These are phyloP conservation scores for Folsomia manolachei DNA, from an alignment of 2,888 invertebrate species.

Conservation along the genomic window DNA sequence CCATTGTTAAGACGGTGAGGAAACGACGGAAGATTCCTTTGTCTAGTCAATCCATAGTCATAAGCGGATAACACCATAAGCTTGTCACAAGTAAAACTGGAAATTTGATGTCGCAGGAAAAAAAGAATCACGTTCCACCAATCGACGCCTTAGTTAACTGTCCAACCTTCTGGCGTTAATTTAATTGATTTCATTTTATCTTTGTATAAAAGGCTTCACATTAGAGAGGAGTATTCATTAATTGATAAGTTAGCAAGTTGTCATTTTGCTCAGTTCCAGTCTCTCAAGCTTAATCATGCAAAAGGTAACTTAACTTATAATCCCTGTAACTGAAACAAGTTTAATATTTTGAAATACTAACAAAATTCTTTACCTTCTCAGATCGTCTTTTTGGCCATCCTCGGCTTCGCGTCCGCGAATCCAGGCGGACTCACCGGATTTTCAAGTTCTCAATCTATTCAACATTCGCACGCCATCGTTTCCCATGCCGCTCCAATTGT, in stretches of 20 bases:
- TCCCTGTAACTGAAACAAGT: neutral
- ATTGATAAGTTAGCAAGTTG: neutral
- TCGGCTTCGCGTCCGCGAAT: constrained; percentile 18
- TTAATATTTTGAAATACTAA: neutral
- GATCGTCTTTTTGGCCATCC: constrained; percentile 21
- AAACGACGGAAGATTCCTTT: neutral
- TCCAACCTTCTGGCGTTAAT: neutral
- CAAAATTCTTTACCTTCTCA: constrained; percentile 15
- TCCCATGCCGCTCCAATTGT: constrained; percentile 3
- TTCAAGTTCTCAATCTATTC: neutral
- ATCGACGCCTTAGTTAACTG: too few species aligned
- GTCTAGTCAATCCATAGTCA: too few species aligned
- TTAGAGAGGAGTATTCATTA: too few species aligned
- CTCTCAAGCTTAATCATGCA: constrained; percentile 25
- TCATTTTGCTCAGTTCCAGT: neutral
- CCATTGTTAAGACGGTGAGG: too few species aligned
- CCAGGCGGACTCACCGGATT: constrained; percentile 19
- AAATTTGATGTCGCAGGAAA: too few species aligned
- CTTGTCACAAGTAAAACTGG: too few species aligned
- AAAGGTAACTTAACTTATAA: constrained; percentile 17
- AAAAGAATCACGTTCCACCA: too few species aligned
- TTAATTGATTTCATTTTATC: neutral
- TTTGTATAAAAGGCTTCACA: neutral
- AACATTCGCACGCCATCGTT: neutral
- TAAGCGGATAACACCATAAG: too few species aligned